Evolutionary conservation across 2,113 vertebrate genomes (phyloP).

Genomic region (Tretioscincus oriximinensis): DNA sequence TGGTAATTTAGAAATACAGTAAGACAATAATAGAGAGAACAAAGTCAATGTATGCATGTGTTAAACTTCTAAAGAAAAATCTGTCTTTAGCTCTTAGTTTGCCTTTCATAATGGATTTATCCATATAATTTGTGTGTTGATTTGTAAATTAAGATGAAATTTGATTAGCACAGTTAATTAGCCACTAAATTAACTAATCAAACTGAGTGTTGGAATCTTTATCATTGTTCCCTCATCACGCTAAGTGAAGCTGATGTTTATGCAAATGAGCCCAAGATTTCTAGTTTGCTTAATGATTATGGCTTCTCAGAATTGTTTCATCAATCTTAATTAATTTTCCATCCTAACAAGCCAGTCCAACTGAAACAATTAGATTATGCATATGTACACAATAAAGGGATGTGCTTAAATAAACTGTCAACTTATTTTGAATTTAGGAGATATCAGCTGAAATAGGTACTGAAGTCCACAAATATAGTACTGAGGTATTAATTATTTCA

Average conservation of each 20-base stretch:
- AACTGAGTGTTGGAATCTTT: background rate
- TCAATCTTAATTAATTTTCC: slow-evolving; percentile 28
- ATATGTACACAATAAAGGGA: slow-evolving; percentile 11
- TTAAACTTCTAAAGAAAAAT: too few species aligned
- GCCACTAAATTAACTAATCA: slow-evolving; percentile 22
- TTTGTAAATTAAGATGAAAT: slow-evolving; percentile 9
- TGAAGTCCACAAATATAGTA: background rate
- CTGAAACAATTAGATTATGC: slow-evolving; percentile 18
- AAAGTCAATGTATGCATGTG: too few species aligned
- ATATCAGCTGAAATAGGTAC: background rate
- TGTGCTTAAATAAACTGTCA: slow-evolving; percentile 4
- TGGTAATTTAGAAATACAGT: too few species aligned
- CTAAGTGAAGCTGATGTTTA: slow-evolving; percentile 15
- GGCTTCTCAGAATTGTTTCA: slow-evolving; percentile 17
- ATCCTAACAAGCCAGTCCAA: background rate
- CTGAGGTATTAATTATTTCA: background rate
- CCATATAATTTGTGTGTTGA: background rate
- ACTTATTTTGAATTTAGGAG: background rate
- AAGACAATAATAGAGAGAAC: too few species aligned
- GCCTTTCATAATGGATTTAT: background rate
- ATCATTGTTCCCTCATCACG: background rate
- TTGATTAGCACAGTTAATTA: slow-evolving; percentile 13
- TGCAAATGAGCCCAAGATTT: background rate
- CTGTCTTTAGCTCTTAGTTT: background rate
- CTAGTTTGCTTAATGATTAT: slow-evolving; percentile 19